Evolutionary conservation across 1,140 invertebrate species (phyloP), one percentile per base, ranked within the genome.

Genomic region (Brachionus asplanchnoidis): DNA sequence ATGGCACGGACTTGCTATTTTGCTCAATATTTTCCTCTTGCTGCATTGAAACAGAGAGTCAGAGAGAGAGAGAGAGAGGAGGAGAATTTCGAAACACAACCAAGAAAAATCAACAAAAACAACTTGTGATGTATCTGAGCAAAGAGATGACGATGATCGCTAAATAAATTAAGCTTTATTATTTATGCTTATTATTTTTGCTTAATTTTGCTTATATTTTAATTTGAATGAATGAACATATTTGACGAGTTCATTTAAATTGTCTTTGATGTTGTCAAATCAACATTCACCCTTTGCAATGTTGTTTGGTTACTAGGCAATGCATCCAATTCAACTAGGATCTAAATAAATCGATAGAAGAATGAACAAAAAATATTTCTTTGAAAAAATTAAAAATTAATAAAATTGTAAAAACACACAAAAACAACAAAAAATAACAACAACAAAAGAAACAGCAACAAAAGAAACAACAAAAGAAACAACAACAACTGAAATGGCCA

Each of bases 151-250:
- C 66, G 66, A 68, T 68, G 66, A 68, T 68, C 66, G 28, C 66
- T 68, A 68, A 68, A 68, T 68, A 68, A 68, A 68, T 68, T 68
- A 68, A 68, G 66, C 66, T 68, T 68, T 68, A 68, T 68, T 68
- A 32, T 32, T 68, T 68, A 68, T 68, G 66, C 12, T 68, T 32
- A 68, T 68, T 66, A 66, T 11, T 23, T 66, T 1, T 26, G 1
- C 12, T 36, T 36, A 7, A 3, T 28, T 28, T 28, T 28, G 26
- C 26, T 28, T 28, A 28, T 28, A 28, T 28, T 28, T 28, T 36
- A 36, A 0, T 36, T 36, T 36, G 5, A 36, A 36, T 36, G 32
- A 36, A 7, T 36, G 32, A 36, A 36, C 6, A 36, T 7, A 36
- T 36, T 36, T 36, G 32, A 68, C 53, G 53, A 60, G 53, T 26